Evolutionary conservation across 1,140 invertebrate species (phyloP).

Genomic region (Lordiphosa clarofinis): DNA sequence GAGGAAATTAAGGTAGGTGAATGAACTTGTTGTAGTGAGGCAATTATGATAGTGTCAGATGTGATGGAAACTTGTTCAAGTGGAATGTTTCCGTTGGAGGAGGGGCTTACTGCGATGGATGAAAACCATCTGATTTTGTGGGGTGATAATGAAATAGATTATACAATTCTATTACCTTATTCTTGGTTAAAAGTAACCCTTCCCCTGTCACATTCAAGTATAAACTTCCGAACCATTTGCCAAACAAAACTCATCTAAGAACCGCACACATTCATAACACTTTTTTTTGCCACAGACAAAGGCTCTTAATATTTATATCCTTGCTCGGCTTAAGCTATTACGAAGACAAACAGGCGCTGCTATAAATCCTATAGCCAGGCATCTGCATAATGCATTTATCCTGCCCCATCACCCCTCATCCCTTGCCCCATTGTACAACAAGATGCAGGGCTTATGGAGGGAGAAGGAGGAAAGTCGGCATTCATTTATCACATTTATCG

Average conservation of each 20-base stretch:
- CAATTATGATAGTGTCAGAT: too few species aligned
- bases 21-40: too few species aligned
- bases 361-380: conserved; percentile 58
- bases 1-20: too few species aligned
- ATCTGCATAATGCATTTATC: conserved; percentile 57
- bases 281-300: conserved; percentile 24
- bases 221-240: background rate
- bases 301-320: conserved; percentile 57
- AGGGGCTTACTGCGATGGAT: too few species aligned
- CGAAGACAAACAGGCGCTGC: conserved; percentile 53
- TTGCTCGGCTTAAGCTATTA: conserved; percentile 65
- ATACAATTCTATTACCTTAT: too few species aligned
- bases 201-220: background rate
- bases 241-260: conserved; percentile 1
- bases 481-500: conserved; percentile 76
- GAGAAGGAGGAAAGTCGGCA: conserved; percentile 18
- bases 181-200: too few species aligned
- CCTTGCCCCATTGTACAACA: too few species aligned
- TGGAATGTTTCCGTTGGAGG: too few species aligned
- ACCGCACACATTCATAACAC: conserved; percentile 12
- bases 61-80: too few species aligned
- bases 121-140: too few species aligned
- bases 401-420: conserved; percentile 2
- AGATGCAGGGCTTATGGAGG: too few species aligned
- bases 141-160: too few species aligned